Evolutionary conservation across 2,797 vertebrate genomes (phyloP).

Genomic region (Anguilla megastoma): DNA sequence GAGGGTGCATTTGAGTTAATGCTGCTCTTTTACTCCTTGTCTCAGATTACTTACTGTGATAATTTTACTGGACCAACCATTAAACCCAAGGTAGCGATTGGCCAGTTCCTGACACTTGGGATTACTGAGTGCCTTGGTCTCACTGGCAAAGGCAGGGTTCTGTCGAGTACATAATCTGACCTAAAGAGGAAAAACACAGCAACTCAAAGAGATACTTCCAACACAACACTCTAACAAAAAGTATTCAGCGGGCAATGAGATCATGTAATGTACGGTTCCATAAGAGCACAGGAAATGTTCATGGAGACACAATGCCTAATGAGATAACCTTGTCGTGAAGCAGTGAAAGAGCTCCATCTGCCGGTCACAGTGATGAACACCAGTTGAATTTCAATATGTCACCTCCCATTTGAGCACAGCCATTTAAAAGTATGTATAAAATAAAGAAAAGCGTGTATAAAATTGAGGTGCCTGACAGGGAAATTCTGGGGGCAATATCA

Average conservation of each 20-base stretch:
- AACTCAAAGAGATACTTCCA: background rate
- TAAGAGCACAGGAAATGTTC: background rate
- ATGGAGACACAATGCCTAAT: background rate
- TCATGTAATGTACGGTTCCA: background rate
- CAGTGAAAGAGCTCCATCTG: constrained; percentile 26
- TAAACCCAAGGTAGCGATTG: constrained; percentile 83
- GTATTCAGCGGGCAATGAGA: background rate
- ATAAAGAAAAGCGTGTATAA: too few species aligned
- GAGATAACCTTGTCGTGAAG: background rate
- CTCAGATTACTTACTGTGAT: constrained; percentile 68
- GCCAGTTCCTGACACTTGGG: constrained; percentile 79
- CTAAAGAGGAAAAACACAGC: constrained; percentile 56
- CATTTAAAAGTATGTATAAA: background rate
- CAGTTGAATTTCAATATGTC: background rate
- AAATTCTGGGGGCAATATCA: too few species aligned
- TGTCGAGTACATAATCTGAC: constrained; percentile 75
- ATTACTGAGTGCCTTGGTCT: constrained; percentile 64
- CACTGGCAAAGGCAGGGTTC: constrained; percentile 52
- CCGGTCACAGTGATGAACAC: background rate
- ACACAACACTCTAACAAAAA: background rate
- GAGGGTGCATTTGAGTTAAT: background rate
- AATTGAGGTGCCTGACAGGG: too few species aligned
- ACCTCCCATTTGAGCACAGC: background rate
- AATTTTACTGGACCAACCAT: constrained; percentile 80
- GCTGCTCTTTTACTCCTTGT: background rate